Conservation (phyloP, 1,140 invertebrate species). For the Sminthurides bifidus region DNA sequence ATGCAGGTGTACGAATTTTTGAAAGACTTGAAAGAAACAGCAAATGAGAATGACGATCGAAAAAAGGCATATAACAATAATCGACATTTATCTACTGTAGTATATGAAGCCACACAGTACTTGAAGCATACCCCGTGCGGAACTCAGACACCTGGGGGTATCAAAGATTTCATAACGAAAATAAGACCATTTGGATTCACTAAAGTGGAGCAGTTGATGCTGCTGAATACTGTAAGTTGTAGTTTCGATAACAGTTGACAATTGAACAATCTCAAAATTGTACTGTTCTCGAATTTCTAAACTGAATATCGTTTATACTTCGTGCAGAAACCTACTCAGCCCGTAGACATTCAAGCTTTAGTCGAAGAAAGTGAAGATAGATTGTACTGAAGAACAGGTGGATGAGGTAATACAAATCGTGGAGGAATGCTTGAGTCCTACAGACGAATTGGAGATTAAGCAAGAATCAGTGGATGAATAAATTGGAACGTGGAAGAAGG, state of each 20-base stretch:
- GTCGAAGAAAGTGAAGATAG: slow-evolving; percentile 31
- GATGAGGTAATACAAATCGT: slow-evolving; percentile 22
- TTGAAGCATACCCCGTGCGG: slow-evolving; percentile 18
- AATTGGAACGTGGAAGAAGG: too few relatives aligned
- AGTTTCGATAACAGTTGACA: too few relatives aligned
- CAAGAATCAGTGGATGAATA: too few relatives aligned
- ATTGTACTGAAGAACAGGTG: slow-evolving; percentile 22
- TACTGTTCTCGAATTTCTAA: too few relatives aligned
- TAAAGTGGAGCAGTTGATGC: slow-evolving; percentile 20
- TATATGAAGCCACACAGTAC: slow-evolving; percentile 24
- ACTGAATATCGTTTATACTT: too few relatives aligned
- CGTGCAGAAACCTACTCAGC: slow-evolving; percentile 18
- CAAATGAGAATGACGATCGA: background rate
- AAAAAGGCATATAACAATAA: slow-evolving; percentile 12
- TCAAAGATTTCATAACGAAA: slow-evolving; percentile 11
- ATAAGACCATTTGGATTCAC: slow-evolving; percentile 18
- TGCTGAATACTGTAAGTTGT: slow-evolving; percentile 21
- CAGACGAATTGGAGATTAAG: too few relatives aligned
- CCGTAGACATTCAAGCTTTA: slow-evolving; percentile 29
- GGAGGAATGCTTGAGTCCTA: slow-evolving; percentile 17
- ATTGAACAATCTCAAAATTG: too few relatives aligned
- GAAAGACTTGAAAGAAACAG: slow-evolving; percentile 15
- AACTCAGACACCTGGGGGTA: slow-evolving; percentile 8
- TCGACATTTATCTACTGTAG: slow-evolving; percentile 21
- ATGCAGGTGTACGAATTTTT: slow-evolving; percentile 20